phyloP scores from a whole-genome alignment of 2,797 vertebrate genomes.

The Artibeus lituratus region DNA sequence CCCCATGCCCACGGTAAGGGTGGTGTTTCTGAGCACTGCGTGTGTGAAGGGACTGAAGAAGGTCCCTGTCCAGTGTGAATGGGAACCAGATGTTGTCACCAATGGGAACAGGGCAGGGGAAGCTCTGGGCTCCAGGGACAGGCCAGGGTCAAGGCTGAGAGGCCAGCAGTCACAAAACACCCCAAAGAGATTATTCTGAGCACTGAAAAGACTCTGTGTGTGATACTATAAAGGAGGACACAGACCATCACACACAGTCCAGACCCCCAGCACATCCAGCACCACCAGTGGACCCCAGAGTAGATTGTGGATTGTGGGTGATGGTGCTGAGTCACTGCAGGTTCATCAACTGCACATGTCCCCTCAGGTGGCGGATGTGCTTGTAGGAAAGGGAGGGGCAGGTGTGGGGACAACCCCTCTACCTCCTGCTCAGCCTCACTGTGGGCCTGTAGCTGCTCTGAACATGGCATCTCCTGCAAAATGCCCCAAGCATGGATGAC shows the following conservation, averaged over 20 bases:
- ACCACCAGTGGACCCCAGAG: no score
- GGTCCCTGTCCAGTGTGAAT: no score
- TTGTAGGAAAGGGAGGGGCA: accelerated
- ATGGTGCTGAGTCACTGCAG: accelerated
- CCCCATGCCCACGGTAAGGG: neutral
- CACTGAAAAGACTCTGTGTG: neutral
- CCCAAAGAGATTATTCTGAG: neutral
- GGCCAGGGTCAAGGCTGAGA: neutral
- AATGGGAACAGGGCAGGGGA: no score
- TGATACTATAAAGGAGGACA: neutral
- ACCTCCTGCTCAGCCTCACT: neutral
- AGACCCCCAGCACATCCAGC: neutral
- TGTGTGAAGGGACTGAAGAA: neutral
- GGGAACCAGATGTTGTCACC: neutral
- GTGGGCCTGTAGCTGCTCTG: neutral
- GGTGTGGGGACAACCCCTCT: no score
- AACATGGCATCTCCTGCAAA: neutral
- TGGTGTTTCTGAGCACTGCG: no score
- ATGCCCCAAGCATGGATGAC: neutral
- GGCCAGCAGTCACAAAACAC: no score
- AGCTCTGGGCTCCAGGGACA: neutral
- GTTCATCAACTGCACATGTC: neutral
- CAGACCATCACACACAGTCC: neutral
- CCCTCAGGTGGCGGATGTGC: neutral
- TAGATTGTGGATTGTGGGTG: neutral